A percentile compares a stretch with the other conserved stretches of the same genome.
These are phyloP conservation scores for Stictocephala bisonia DNA, from an alignment of 2,888 invertebrate species.

Conservation along the genomic window DNA sequence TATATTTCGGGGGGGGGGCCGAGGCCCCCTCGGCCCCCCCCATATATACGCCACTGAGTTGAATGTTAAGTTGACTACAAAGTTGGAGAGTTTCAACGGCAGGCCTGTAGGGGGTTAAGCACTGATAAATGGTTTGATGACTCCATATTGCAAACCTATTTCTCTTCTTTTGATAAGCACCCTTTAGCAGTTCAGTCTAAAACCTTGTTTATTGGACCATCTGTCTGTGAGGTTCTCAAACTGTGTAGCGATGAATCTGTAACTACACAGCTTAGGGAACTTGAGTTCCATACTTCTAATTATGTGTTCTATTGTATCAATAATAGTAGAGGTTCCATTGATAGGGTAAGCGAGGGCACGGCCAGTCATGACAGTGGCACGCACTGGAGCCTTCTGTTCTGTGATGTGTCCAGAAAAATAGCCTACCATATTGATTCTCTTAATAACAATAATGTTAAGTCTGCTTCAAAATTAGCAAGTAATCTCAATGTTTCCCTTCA, in stretches of 20 bases:
- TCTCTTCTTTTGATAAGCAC: not conserved
- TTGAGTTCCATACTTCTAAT: not conserved
- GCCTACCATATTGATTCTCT: not conserved
- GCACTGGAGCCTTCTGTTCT: not conserved
- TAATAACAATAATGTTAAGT: not conserved
- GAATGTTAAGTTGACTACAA: too few relatives aligned
- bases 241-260: not conserved
- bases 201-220: not conserved
- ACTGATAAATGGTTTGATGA: slow-evolving; percentile 9
- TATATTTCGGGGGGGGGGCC: too few relatives aligned
- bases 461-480: not conserved
- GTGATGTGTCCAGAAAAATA: not conserved
- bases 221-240: not conserved
- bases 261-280: not conserved
- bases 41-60: too few relatives aligned
- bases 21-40: too few relatives aligned
- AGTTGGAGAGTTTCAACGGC: too few relatives aligned
- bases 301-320: not conserved
- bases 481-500: not conserved
- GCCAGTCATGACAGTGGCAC: not conserved
- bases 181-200: not conserved
- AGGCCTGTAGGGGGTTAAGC: too few relatives aligned
- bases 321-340: not conserved
- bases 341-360: not conserved
- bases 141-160: not conserved